Conservation (phyloP, 2,797 vertebrate species). For the Dermochelys coriacea region DNA sequence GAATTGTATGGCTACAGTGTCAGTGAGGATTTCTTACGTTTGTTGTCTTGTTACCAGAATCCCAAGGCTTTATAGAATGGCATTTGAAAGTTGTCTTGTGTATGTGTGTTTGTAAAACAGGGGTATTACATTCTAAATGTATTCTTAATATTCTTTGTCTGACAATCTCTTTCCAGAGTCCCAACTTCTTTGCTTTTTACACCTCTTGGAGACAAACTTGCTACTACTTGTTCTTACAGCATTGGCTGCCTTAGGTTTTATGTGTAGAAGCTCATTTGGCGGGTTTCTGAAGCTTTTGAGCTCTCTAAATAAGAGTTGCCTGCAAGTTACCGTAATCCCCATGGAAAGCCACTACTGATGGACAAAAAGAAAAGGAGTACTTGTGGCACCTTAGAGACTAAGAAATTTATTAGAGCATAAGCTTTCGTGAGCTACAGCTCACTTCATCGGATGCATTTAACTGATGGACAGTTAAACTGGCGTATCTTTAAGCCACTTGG, state of each 20-base stretch:
- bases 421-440: too few species aligned
- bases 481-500: neutral
- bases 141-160: neutral
- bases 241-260: neutral
- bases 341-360: neutral
- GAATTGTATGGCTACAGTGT: neutral
- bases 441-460: too few species aligned
- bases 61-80: too few species aligned
- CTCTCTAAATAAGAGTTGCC: neutral
- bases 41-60: neutral
- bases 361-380: too few species aligned
- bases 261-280: neutral
- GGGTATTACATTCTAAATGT: neutral
- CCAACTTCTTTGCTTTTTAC: neutral
- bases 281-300: neutral
- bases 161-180: fast-evolving
- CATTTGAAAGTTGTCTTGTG: neutral
- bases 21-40: neutral
- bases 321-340: neutral
- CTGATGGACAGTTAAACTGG: neutral
- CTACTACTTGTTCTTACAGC: neutral
- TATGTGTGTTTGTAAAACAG: neutral
- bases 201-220: neutral
- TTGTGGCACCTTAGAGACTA: too few species aligned
- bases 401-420: too few species aligned